These are phyloP conservation scores for Sterna hirundo DNA, from an alignment of 2,113 vertebrate genomes.

Conservation along the genomic window DNA sequence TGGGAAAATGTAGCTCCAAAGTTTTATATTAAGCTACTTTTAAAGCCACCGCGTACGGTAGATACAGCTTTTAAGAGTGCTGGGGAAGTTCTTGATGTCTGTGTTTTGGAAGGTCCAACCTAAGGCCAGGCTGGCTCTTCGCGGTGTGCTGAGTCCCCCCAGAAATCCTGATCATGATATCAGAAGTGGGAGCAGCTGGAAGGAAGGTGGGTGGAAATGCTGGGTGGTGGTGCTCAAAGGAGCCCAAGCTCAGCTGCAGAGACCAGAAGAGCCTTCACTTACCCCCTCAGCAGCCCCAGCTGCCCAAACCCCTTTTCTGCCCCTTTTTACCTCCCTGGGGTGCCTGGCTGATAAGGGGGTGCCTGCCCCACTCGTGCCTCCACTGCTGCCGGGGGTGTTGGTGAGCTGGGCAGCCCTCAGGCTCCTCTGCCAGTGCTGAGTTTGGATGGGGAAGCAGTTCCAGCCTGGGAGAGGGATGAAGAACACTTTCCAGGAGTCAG, in stretches of 20 bases:
- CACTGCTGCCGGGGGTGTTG: fast-evolving
- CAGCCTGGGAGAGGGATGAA: neutral
- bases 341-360: neutral
- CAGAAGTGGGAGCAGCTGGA: neutral
- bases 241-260: neutral
- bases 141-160: fast-evolving
- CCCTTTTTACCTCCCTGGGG: neutral
- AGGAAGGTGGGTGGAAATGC: neutral
- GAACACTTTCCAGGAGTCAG: neutral
- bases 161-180: neutral
- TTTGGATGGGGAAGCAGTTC: neutral
- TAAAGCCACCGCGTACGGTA: neutral
- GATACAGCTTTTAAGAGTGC: neutral
- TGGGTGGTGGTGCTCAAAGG: neutral
- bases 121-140: neutral
- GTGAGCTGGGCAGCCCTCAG: neutral
- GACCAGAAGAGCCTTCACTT: neutral
- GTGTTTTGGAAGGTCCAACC: neutral
- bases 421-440: neutral
- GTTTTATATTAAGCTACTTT: neutral
- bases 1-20: neutral
- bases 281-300: neutral
- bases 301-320: neutral
- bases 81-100: neutral
- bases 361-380: neutral